Evolutionary conservation across 2,888 invertebrate species (phyloP), one percentile per base, ranked within the genome.

Genomic region (Ephialtes manifestator): DNA sequence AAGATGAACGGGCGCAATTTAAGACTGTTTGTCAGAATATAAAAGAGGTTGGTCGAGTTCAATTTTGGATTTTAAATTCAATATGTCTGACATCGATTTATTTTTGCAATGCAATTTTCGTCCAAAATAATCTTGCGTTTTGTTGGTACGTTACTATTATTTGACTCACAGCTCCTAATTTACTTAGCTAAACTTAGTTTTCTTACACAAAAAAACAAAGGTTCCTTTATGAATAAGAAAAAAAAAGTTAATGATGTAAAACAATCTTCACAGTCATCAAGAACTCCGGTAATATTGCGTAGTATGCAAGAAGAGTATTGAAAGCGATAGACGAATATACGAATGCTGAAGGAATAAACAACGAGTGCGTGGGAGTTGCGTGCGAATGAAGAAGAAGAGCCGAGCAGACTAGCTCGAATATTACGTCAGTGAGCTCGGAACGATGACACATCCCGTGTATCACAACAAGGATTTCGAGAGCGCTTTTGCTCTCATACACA

Each of bases 351-450:
- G 63, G 39, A 63, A 55, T 31, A 48, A 20, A 43, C 20, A 46
- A 35, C 28, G 31, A 35, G 60, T 65, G 72, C 72, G 81, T 58
- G 63, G 77, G 60, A 75, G 74, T 10, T 10, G n/a, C 20, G 74
- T 48, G 72, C 35, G 75, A 75, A 63, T 35, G 20, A 28, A 28
- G 67, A 68, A 13, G 60, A 46, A 77, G 74, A 71, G 75, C 75
- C 80, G 71, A 48, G 84, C 51, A 15, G 75, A 67, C 81, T 83
- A 82, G 85, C 74, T 76, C 79, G 72, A 67, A 71, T 55, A 81
- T 89, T 90, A 86, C 89, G 86, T 90, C 89, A 90, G 86, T 82
- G 86, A 74, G 83, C 82, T 85, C 78, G 85, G 80, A 87, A 83
- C 84, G 85, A 85, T 90, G 89, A 90, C 90, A 89, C 89, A 89